phyloP scores from a whole-genome alignment of 1,140 invertebrate species.

The Drosophila seguyi region DNA sequence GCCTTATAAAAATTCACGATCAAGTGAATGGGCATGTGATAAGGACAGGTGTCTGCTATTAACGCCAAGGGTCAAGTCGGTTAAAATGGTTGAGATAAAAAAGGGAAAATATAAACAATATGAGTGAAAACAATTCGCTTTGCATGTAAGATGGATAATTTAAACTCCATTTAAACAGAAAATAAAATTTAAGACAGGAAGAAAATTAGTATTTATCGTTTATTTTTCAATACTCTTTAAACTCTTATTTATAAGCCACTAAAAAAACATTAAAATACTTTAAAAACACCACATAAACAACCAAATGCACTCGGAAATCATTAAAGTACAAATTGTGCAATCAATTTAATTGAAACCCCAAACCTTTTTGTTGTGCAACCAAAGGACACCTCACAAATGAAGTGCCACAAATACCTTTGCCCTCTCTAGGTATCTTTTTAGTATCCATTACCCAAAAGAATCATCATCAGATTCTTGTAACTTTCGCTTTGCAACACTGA shows the following conservation, averaged over 20 bases:
- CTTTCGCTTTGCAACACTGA: conserved; percentile 29
- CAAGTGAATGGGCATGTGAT: conserved; percentile 21
- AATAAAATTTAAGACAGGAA: accelerated
- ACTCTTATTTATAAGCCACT: too few relatives aligned
- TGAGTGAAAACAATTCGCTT: conserved; percentile 3
- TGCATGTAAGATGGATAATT: neutral
- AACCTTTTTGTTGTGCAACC: neutral
- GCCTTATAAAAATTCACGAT: conserved; percentile 37
- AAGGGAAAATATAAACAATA: neutral
- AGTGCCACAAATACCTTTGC: conserved; percentile 21
- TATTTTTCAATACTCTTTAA: too few relatives aligned
- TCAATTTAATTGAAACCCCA: neutral
- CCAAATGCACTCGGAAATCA: neutral
- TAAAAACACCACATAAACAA: neutral
- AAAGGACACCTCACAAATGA: conserved; percentile 21
- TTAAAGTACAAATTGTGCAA: conserved; percentile 2
- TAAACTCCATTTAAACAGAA: neutral
- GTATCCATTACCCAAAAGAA: conserved; percentile 28
- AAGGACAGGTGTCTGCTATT: conserved; percentile 29
- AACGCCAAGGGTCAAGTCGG: conserved; percentile 10
- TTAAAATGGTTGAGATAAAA: conserved; percentile 22
- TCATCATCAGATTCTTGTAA: conserved; percentile 10
- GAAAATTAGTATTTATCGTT: neutral
- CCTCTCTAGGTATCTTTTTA: conserved; percentile 1
- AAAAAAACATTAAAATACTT: neutral